Conservation (phyloP, 2,888 invertebrate species). For the Cheilosia vulpina region DNA sequence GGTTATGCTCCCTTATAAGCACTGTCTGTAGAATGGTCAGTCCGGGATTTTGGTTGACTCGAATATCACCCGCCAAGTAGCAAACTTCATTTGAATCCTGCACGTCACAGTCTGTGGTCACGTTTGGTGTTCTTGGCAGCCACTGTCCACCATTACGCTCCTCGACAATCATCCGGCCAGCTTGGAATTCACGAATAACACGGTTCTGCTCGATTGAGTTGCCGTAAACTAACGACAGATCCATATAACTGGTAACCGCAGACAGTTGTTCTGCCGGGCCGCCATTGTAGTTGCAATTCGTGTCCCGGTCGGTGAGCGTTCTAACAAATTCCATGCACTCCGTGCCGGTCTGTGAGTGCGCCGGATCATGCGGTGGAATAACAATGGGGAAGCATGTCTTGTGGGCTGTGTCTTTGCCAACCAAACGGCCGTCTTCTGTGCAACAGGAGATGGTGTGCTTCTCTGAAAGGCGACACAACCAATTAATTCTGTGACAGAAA, state of each 20-base stretch:
- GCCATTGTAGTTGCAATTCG: conserved; percentile 85
- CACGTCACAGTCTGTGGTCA: conserved; percentile 88
- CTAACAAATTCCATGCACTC: conserved; percentile 89
- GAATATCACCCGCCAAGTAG: conserved; percentile 87
- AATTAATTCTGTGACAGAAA: conserved; percentile 12
- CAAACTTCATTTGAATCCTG: conserved; percentile 88
- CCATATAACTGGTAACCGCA: conserved; percentile 85
- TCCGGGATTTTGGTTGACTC: conserved; percentile 84
- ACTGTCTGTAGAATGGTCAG: conserved; percentile 84
- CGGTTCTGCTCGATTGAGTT: conserved; percentile 87
- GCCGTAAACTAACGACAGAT: conserved; percentile 92
- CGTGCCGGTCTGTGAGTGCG: conserved; percentile 84
- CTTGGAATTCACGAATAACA: conserved; percentile 87
- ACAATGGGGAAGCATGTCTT: conserved; percentile 85
- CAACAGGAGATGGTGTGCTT: conserved; percentile 87
- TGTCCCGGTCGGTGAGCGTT: conserved; percentile 87
- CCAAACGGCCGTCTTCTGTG: conserved; percentile 85
- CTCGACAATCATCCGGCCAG: conserved; percentile 88
- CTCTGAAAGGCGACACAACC: conserved; percentile 81
- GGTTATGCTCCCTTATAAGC: conserved; percentile 84
- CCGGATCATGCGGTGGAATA: conserved; percentile 86
- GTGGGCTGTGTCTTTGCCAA: conserved; percentile 83
- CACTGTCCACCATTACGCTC: conserved; percentile 88
- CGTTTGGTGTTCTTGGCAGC: conserved; percentile 89
- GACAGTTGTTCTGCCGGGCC: conserved; percentile 88